Base-by-base conservation (phyloP, 1,140 invertebrate genomes). In the Pseudoatta argentina region DNA sequence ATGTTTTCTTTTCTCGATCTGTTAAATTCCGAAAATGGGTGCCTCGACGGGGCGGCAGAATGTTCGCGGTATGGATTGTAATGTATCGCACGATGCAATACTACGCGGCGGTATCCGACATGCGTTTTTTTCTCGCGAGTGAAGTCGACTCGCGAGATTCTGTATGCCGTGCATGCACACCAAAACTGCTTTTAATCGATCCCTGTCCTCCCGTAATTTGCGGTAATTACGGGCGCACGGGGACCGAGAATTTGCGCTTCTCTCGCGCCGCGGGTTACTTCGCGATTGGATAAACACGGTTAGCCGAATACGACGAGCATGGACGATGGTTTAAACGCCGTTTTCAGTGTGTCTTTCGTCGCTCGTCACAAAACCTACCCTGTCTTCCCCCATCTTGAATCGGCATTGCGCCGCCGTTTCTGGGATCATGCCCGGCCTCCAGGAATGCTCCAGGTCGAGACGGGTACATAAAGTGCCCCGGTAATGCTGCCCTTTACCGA, bases 261-360 rank as follows among this genome's bases (percentile, higher is more conserved):
- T 76, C 48, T 24, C 57, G 71, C 44, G 51, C n/a, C 30, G 79
- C 78, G 59, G 39, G 8, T 10, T 10, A 66, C 57, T n/a, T 24
- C 39, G 63, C 61, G 76, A 86, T 89, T 89, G 76, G 88, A 53
- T 82, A 82, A 82, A 63, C 76, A 77, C 57, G 24, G 69, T 59
- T 64, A 59, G 30, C 51, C 72, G 53, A 83, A 83, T 72, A 89
- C 64, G 77, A 87, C 64, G 57, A 77, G n/a, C 7, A 18, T 44
- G 48, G 18, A 16, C 30, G 21, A n/a, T 53, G 77, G 86, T 89
- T 71, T 39, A 39, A 82, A 66, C 86, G 63, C n/a, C 59, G 44
- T 53, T 44, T 30, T 27, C 44, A 59, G 30, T 14, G 34, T 55
- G 16, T 7, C 18, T 83, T 72, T 53, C 59, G 61, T 55, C n/a